Conservation (phyloP, 1,140 invertebrate genomes). For the Teleopsis dalmanni region DNA sequence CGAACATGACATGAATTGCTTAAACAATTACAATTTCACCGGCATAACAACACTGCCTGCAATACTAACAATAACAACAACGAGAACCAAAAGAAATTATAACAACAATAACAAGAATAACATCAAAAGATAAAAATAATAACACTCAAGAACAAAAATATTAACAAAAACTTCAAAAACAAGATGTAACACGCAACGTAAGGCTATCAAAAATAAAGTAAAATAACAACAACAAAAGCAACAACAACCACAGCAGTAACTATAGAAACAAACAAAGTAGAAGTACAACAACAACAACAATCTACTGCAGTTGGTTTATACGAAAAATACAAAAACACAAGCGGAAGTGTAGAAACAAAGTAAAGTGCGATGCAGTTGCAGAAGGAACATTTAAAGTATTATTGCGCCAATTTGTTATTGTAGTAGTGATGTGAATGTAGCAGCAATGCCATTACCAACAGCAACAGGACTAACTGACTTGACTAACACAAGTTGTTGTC, state of each 20-base stretch:
- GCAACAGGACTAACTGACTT: too few species aligned
- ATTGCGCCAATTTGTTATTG: too few species aligned
- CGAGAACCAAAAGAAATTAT: not conserved
- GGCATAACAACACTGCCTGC: not conserved
- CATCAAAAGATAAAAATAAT: not conserved
- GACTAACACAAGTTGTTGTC: too few species aligned
- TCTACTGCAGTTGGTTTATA: too few species aligned
- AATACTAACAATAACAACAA: not conserved
- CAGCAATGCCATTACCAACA: too few species aligned
- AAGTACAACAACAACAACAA: not conserved
- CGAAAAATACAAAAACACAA: too few species aligned
- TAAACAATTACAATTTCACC: slow-evolving; percentile 6
- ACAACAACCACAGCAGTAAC: slow-evolving; percentile 1
- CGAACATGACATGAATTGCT: slow-evolving; percentile 8
- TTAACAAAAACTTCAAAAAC: slow-evolving; percentile 1
- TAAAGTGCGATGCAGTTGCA: too few species aligned
- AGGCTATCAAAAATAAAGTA: slow-evolving; percentile 2
- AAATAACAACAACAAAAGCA: slow-evolving; percentile 4
- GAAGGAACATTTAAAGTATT: too few species aligned
- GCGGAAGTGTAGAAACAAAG: too few species aligned
- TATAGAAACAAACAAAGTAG: not conserved
- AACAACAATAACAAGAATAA: not conserved
- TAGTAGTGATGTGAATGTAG: too few species aligned
- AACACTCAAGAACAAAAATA: not conserved
- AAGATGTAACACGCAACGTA: not conserved